phyloP scores from a whole-genome alignment of 2,888 invertebrate genomes.

The Drosophila acutilabella region DNA sequence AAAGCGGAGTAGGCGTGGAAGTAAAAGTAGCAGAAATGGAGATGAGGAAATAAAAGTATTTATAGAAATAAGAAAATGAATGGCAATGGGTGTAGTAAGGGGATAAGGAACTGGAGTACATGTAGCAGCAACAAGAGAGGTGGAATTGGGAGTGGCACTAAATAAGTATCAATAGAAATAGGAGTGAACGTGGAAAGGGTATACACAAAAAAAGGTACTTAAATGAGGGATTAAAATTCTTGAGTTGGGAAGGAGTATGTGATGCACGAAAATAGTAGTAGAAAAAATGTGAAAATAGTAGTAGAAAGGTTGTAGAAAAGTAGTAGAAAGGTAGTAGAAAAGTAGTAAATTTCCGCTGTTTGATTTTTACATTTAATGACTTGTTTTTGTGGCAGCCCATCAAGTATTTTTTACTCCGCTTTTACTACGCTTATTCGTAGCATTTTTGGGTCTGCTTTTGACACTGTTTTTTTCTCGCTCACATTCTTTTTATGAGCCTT shows the following conservation, averaged over 20 bases:
- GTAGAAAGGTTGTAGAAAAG: not conserved
- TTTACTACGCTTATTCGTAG: not conserved
- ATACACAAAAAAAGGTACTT: no score
- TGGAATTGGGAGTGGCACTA: not conserved
- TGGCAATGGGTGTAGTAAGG: not conserved
- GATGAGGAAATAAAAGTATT: not conserved
- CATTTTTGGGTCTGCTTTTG: constrained; percentile 14
- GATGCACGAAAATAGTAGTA: not conserved
- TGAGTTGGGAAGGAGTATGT: no score
- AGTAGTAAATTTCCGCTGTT: not conserved
- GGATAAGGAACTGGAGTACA: not conserved
- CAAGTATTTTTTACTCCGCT: constrained; percentile 15
- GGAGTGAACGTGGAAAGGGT: not conserved
- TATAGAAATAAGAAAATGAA: not conserved
- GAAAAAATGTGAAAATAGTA: not conserved
- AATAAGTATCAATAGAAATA: not conserved
- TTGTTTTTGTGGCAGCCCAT: constrained; percentile 58
- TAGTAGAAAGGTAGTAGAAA: not conserved
- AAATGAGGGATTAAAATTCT: no score
- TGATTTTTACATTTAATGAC: constrained; percentile 64
- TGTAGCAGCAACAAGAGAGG: not conserved
- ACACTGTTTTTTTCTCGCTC: constrained; percentile 9
- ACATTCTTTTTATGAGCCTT: constrained; percentile 22
- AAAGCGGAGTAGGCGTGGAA: not conserved
- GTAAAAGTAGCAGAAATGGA: not conserved